Conservation (phyloP, 2,797 vertebrate genomes). For the Anabas testudineus region DNA sequence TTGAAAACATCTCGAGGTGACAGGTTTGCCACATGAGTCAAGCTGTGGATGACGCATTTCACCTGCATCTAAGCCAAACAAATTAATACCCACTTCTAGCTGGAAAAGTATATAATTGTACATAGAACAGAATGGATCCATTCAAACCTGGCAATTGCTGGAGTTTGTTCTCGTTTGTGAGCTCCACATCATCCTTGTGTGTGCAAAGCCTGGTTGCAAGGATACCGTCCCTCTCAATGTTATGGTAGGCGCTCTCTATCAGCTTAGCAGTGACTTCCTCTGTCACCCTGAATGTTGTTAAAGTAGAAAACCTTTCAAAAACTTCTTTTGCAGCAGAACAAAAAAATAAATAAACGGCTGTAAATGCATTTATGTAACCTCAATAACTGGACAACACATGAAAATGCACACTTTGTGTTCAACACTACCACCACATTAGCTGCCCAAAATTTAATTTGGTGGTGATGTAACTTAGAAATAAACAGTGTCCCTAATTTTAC, state of each 20-base stretch:
- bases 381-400: not conserved
- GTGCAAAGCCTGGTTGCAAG: conserved; percentile 95
- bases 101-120: not conserved
- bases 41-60: not conserved
- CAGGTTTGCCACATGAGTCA: not conserved
- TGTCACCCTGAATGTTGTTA: conserved; percentile 84
- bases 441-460: no score
- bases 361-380: not conserved
- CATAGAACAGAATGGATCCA: not conserved
- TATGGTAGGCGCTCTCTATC: conserved; percentile 85
- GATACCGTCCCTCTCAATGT: conserved; percentile 91
- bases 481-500: conserved; percentile 66
- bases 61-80: not conserved
- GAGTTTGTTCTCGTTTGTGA: conserved; percentile 91
- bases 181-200: conserved; percentile 95
- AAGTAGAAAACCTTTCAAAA: conserved; percentile 1
- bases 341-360: not conserved
- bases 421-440: not conserved
- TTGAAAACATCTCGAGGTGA: conserved; percentile 2
- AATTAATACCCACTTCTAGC: not conserved
- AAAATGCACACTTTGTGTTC: not conserved
- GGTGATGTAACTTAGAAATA: not conserved
- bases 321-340: not conserved
- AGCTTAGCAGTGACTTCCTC: conserved; percentile 90
- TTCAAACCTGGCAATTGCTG: conserved; percentile 89